Evolutionary conservation across 1,140 invertebrate genomes (phyloP).

Genomic region (Bombus impatiens): DNA sequence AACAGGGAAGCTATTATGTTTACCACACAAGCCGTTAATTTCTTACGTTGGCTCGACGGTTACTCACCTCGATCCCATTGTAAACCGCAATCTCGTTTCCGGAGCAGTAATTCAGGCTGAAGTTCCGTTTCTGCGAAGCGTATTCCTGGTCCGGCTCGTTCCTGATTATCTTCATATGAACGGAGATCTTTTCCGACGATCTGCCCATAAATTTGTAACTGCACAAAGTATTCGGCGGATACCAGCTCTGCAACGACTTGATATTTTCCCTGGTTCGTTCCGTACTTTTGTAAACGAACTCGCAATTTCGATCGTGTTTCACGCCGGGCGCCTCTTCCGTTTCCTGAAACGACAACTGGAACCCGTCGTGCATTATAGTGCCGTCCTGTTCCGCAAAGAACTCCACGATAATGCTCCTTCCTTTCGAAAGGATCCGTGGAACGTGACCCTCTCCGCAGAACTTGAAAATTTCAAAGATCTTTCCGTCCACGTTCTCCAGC

Average conservation of each 20-base stretch:
- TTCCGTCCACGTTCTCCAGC: conserved; percentile 73
- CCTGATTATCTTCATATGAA: conserved; percentile 74
- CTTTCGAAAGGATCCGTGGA: conserved; percentile 74
- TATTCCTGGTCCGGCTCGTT: conserved; percentile 62
- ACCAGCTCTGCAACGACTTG: conserved; percentile 72
- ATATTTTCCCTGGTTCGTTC: conserved; percentile 67
- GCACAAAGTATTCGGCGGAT: conserved; percentile 74
- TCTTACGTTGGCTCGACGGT: neutral
- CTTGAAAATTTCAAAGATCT: conserved; percentile 70
- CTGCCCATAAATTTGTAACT: conserved; percentile 74
- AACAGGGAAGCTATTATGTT: neutral
- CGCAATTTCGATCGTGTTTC: conserved; percentile 65
- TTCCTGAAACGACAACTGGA: conserved; percentile 74
- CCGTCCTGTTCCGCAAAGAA: conserved; percentile 74
- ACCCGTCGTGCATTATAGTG: conserved; percentile 76
- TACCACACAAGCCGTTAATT: neutral
- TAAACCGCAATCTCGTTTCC: conserved; percentile 78
- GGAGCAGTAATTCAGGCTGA: conserved; percentile 68
- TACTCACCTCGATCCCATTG: conserved; percentile 66
- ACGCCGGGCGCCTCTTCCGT: conserved; percentile 53
- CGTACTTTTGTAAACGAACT: conserved; percentile 69
- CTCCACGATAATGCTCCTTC: conserved; percentile 73
- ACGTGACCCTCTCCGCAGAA: conserved; percentile 75
- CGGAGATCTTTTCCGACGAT: conserved; percentile 67
- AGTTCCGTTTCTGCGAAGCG: conserved; percentile 58